Percentiles rank a stretch among this genome's conserved stretches.
Conservation (phyloP, 1,140 invertebrate genomes). For the Drosophila parabipectinata region DNA sequence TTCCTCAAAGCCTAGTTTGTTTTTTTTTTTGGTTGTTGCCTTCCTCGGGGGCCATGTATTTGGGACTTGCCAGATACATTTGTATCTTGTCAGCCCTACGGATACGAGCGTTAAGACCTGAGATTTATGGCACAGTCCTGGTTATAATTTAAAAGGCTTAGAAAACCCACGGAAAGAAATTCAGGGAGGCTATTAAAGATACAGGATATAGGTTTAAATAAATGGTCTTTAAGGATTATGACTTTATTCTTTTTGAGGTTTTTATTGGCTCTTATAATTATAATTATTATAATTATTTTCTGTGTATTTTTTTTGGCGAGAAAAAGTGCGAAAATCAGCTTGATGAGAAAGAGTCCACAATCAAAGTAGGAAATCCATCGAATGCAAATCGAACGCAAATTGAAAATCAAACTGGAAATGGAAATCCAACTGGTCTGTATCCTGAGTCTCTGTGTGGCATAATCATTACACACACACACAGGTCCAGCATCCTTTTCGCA, state of each 20-base stretch:
- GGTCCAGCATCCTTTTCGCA: conserved; percentile 20
- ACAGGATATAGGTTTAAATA: too few species aligned
- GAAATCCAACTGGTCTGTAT: conserved; percentile 13
- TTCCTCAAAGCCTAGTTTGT: conserved; percentile 7
- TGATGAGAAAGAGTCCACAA: neutral
- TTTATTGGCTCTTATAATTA: neutral
- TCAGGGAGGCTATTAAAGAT: neutral
- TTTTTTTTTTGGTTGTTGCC: neutral
- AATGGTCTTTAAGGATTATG: neutral
- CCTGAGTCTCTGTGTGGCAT: conserved; percentile 12
- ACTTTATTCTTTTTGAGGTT: neutral
- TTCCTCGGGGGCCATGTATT: conserved; percentile 7
- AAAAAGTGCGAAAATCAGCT: neutral
- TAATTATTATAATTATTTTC: neutral
- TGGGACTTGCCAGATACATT: conserved; percentile 2
- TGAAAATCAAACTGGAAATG: conserved; percentile 26
- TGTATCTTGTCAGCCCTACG: conserved; percentile 30
- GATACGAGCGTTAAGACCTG: neutral
- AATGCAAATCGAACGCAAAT: conserved; percentile 17
- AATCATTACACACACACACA: conserved; percentile 2
- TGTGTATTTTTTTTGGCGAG: neutral
- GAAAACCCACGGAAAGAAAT: neutral
- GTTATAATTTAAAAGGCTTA: neutral
- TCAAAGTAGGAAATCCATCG: conserved; percentile 23
- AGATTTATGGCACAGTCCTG: conserved; percentile 9